phyloP scores from a whole-genome alignment of 1,140 invertebrate genomes.

The Halictus rubicundus region DNA sequence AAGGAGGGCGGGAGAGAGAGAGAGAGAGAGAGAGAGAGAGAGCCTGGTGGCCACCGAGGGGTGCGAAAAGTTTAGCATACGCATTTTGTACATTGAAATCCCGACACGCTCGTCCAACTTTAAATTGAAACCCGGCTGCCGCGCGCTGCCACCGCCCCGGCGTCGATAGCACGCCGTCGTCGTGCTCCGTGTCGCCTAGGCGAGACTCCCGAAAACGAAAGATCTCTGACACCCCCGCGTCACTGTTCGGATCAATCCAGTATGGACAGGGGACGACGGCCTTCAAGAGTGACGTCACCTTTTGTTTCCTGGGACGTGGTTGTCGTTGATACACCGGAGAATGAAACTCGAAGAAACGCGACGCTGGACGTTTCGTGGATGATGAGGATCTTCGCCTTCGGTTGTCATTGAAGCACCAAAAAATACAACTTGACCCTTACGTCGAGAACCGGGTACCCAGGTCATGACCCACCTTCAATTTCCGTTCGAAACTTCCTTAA shows the following conservation, averaged over 20 bases:
- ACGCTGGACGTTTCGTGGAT: no score
- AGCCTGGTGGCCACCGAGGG: conserved; percentile 54
- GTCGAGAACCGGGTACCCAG: no score
- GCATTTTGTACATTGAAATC: conserved; percentile 78
- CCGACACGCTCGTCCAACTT: conserved; percentile 75
- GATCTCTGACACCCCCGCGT: not conserved
- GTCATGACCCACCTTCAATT: no score
- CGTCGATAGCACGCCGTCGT: conserved; percentile 45
- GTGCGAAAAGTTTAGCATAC: conserved; percentile 78
- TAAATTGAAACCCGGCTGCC: conserved; percentile 75
- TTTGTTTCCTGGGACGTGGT: not conserved
- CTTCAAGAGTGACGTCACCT: not conserved
- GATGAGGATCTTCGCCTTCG: no score
- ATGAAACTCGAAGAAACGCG: no score
- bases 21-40: conserved; percentile 40
- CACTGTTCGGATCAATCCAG: not conserved
- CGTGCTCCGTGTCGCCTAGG: not conserved
- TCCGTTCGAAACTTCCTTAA: no score
- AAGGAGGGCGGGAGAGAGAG: conserved; percentile 51
- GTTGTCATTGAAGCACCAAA: no score
- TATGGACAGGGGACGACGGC: not conserved
- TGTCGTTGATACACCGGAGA: no score
- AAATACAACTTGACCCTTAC: no score
- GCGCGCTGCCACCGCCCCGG: conserved; percentile 10
- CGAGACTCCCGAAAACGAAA: not conserved